phyloP scores from a whole-genome alignment of 1,140 invertebrate species.

The Drosophila pachea region DNA sequence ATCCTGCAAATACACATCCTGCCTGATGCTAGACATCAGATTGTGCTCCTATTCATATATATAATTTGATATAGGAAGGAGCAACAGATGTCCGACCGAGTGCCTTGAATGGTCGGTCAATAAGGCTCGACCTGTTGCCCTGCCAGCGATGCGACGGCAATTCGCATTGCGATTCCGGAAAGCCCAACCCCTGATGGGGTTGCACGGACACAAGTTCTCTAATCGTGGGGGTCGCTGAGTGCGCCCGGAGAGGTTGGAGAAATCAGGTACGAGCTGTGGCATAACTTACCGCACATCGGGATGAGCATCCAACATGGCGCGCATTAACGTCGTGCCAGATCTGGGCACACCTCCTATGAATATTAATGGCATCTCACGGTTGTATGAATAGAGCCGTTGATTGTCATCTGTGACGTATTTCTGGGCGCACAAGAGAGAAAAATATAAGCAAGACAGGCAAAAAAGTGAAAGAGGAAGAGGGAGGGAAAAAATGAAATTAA shows the following conservation, averaged over 20 bases:
- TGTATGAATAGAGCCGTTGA: slow-evolving; percentile 85
- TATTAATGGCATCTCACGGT: slow-evolving; percentile 94
- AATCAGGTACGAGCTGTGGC: neutral
- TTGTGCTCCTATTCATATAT: no score
- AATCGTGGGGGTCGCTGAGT: neutral
- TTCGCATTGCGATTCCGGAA: neutral
- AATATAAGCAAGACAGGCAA: slow-evolving; percentile 4
- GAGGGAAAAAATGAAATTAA: slow-evolving; percentile 50
- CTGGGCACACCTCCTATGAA: slow-evolving; percentile 98
- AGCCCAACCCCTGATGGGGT: neutral
- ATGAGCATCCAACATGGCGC: slow-evolving; percentile 99
- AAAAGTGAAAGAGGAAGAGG: neutral
- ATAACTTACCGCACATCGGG: slow-evolving; percentile 90
- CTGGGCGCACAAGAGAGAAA: slow-evolving; percentile 43
- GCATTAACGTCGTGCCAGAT: slow-evolving; percentile 97
- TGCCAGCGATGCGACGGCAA: neutral
- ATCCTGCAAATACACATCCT: no score
- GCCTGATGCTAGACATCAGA: no score
- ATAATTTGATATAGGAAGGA: no score
- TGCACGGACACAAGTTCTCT: neutral
- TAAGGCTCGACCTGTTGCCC: slow-evolving; percentile 9
- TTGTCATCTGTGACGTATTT: slow-evolving; percentile 82
- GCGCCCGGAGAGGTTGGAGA: neutral
- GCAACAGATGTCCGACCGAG: no score
- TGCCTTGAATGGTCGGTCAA: no score